Base-by-base conservation (phyloP, 1,140 invertebrate species). In the Aphis craccivora region DNA sequence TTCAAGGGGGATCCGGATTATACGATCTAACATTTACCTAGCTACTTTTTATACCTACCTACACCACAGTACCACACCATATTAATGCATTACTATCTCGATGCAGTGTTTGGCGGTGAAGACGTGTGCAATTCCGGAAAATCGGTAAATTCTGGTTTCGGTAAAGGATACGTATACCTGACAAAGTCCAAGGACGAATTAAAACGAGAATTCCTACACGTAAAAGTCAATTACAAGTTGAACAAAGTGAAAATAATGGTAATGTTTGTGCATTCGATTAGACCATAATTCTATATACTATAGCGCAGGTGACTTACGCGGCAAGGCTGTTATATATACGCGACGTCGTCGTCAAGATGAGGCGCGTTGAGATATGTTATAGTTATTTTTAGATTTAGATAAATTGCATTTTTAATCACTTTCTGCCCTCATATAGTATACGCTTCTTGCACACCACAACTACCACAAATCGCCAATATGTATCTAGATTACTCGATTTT, bases 191-290 rank as follows among this genome's bases (percentile, higher is more conserved):
- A 60, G n/a, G 91, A 94, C 22, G 92, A 94, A 30, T 95, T 97
- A 30, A 96, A 97, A 93, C 94, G 95, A 5, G 96, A 96, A 53
- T 96, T 97, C 91, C 97, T 97, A n/a, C 95, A 96, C 94, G 96
- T 96, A 4, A 95, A 95, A 94, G 93, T 97, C 30, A 96, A 96
- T 93, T 96, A 96, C 94, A 96, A 96, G 94, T 37, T 96, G 1
- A 94, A 95, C 90, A 95, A 95, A 94, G 94, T 95, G 2, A 94
- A 95, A n/a, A 94, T 93, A 83, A 76, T 94, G 55, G 91, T 93
- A 93, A 92, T 67, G 55, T 20, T 2, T 37, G 9, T 14, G 11
- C 18, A 40, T 40, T 90, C 37, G 6, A 25, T 60, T 55, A 25
- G 5, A 40, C 87, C 51, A 23, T 37, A 53, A 89, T 89, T 89